Base-by-base conservation (phyloP, 2,888 invertebrate genomes). In the Meloe dianella region DNA sequence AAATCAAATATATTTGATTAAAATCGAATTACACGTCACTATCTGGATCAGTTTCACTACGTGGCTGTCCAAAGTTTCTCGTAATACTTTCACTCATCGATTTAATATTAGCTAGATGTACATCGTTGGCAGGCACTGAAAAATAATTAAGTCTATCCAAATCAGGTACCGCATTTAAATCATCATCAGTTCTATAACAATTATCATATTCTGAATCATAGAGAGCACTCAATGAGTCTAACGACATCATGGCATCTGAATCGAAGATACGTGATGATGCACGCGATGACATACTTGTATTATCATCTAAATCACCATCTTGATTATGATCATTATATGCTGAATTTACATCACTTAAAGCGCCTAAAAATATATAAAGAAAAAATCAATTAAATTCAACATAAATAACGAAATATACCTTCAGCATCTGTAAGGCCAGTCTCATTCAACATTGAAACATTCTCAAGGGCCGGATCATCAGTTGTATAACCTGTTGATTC, bases 401-500 rank as follows among this genome's bases (percentile, higher is more conserved):
- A 29, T 8, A 8, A 30, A 35, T 35, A 24, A 22, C 12, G 2
- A 30, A n/a, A 4, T 22, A 9, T 22, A 87, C 87, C 94, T 86
- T 95, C 94, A 10, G 93, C 94, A 85, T 94, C 94, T 1, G 94
- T 94, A 57, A 94, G 87, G 9, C 94, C 94, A 22, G 93, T 91
- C 84, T 94, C 94, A 84, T 94, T 93, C 20, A 94, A 84, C 87
- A 94, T 90, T 51, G 94, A 94, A 60, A 93, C 90, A 83, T 94
- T 94, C 83, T 94, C 94, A 12, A 94, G 85, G 17, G 93, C 93
- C 0, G 93, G 93, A 83, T 94, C 94, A 83, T 94, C 94, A 0
- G 93, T 94, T n/a, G 92, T 93, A 81, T 94, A 94, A 29, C 93
- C 93, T 1, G 93, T 92, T 71, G 92, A 93, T 75, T 88, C 88